These are phyloP conservation scores for Pterophyllum scalare DNA, from an alignment of 2,113 vertebrate species.

Conservation along the genomic window DNA sequence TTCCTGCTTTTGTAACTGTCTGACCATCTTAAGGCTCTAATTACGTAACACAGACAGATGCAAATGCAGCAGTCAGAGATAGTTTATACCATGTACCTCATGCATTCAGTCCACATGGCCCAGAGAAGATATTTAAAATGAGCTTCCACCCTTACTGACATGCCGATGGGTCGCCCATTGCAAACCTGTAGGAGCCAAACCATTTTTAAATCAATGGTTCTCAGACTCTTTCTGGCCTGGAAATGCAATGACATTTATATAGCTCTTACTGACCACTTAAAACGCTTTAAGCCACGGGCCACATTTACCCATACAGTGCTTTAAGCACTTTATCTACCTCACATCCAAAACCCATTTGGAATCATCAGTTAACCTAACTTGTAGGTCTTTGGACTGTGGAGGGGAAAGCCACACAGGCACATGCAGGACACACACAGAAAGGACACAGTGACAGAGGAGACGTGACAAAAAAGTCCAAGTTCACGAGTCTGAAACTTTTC, in stretches of 20 bases:
- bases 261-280: constrained; percentile 5
- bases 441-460: too few species aligned
- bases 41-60: not conserved
- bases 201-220: not conserved
- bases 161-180: not conserved
- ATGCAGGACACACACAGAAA: too few species aligned
- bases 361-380: not conserved
- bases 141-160: not conserved
- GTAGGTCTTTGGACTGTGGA: too few species aligned
- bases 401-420: too few species aligned
- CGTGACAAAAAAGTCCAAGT: too few species aligned
- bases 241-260: constrained; percentile 5
- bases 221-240: not conserved
- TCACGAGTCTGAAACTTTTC: too few species aligned
- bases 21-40: not conserved
- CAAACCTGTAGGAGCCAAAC: not conserved
- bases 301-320: not conserved
- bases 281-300: not conserved
- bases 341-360: not conserved
- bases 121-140: not conserved
- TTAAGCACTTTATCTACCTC: not conserved
- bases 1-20: not conserved
- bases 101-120: not conserved
- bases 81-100: not conserved
- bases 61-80: not conserved